Evolutionary conservation across 1,140 invertebrate species (phyloP), one percentile per base, ranked within the genome.

Genomic region (Atta cephalotes): DNA sequence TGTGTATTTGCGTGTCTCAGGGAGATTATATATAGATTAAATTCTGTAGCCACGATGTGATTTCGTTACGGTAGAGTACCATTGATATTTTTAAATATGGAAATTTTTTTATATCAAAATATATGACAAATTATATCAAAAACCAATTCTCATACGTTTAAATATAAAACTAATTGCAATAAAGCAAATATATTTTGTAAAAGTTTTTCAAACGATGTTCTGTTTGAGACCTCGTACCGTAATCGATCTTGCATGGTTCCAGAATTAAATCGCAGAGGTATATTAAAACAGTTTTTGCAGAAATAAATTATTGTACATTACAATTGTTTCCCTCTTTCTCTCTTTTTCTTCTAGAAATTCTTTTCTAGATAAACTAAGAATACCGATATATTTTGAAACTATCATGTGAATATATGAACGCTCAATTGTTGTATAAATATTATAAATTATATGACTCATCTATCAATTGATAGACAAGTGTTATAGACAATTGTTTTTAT

Each of bases 121-220:
- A n/a, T 60, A 60, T 49, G 3, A 58, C 3, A 76, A 25, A 71
- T 74, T 76, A 84, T 14, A 39, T n/a, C 58, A 31, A 7, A 45
- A 49, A 45, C 10, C 66, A 62, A 80, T 35, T 65, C 49, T 76
- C 10, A 76, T 84, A 31, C 0, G 70, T 84, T 84, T 71, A 84
- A 82, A 72, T 60, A 18, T 82, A 82, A 62, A 72, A 35, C 28
- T 49, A 60, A 62, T 78, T 74, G 49, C 31, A 14, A 74, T 39
- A 62, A 76, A 84, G 56, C 56, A 76, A 84, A 84, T 84, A 76
- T 84, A 84, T 84, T 84, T 84, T 84, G 56, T 84, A 63, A 84
- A 84, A 14, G 49, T 63, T 84, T 84, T 62, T 76, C n/a, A 63
- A 49, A 76, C 14, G 56, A 82, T n/a, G 6, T 82, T 84, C 16